phyloP scores from a whole-genome alignment of 2,888 invertebrate species.

The Agrochola litura region DNA sequence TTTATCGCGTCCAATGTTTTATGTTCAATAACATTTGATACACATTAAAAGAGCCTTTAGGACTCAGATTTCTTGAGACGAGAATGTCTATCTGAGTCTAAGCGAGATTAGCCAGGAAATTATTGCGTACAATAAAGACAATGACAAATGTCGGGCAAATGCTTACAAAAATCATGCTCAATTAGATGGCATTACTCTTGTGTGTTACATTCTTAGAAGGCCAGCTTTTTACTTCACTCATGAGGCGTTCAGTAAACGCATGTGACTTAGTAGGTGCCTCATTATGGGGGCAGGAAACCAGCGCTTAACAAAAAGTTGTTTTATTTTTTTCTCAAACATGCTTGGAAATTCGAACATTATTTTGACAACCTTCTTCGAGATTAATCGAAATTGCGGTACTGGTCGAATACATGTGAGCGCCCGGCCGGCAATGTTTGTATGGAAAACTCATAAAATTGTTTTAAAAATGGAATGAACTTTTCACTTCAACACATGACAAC shows the following conservation, averaged over 20 bases:
- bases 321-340: too few species aligned
- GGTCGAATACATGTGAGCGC: too few species aligned
- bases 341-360: too few species aligned
- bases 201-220: background rate
- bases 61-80: background rate
- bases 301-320: background rate
- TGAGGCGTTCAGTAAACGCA: constrained; percentile 12
- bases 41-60: constrained; percentile 13
- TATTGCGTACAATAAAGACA: too few species aligned
- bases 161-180: background rate
- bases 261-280: background rate
- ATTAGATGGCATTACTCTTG: constrained; percentile 5
- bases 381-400: too few species aligned
- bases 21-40: constrained; percentile 29
- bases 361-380: too few species aligned
- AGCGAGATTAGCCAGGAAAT: too few species aligned
- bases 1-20: constrained; percentile 43
- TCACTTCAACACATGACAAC: too few species aligned
- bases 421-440: too few species aligned
- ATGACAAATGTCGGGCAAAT: background rate
- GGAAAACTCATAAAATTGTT: too few species aligned
- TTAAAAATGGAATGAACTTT: too few species aligned
- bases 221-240: background rate
- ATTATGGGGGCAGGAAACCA: constrained; percentile 22
- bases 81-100: background rate